Conservation (phyloP, 2,113 vertebrate species). For the Phoenicopterus ruber region DNA sequence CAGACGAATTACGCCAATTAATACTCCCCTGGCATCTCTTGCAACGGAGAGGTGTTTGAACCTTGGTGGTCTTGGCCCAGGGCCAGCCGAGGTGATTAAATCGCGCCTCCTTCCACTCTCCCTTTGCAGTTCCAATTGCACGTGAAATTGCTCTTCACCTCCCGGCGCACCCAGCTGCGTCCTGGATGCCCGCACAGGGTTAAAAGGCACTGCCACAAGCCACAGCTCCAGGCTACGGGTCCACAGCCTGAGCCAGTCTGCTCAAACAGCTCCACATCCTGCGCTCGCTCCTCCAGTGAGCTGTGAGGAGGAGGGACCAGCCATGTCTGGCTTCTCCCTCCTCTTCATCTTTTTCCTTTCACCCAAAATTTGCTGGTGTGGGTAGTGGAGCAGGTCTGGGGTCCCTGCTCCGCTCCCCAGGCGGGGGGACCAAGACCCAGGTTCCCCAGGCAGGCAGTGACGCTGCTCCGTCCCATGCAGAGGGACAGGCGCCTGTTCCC, state of each 20-base stretch:
- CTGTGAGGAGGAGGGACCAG: neutral
- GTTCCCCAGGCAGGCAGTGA: neutral
- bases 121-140: slow-evolving; percentile 21
- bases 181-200: neutral
- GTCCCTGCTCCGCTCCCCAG: neutral
- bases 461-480: neutral
- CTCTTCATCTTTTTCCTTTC: neutral
- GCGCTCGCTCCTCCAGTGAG: fast-evolving
- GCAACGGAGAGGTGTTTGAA: neutral
- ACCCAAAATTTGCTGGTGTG: neutral
- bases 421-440: neutral
- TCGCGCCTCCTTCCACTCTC: fast-evolving
- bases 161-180: fast-evolving
- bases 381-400: neutral
- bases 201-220: neutral
- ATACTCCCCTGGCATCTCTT: neutral
- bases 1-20: neutral
- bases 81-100: slow-evolving; percentile 40
- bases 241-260: neutral
- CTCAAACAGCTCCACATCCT: fast-evolving
- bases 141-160: slow-evolving; percentile 12
- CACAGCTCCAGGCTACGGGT: neutral
- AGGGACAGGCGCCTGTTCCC: neutral
- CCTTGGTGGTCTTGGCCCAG: slow-evolving; percentile 33
- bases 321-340: neutral